A percentile compares a stretch with the other conserved stretches of the same genome.
phyloP scores from a whole-genome alignment of 2,888 invertebrate species.

The Calliphora vomitoria region DNA sequence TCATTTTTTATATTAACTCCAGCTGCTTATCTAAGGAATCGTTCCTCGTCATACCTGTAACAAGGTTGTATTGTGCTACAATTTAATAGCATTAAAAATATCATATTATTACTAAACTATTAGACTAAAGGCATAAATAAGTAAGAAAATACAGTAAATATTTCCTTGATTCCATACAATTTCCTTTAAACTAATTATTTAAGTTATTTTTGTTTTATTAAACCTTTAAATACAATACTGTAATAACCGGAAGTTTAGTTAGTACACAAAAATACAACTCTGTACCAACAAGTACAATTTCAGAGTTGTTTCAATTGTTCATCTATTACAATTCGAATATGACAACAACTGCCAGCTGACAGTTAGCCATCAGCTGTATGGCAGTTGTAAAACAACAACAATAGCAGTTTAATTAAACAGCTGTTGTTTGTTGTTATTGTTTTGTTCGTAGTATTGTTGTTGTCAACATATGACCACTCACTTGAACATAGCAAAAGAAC shows the following conservation, averaged over 20 bases:
- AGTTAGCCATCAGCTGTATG: slow-evolving; percentile 24
- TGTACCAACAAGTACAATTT: neutral
- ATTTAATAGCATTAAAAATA: neutral
- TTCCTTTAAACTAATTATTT: neutral
- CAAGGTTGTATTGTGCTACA: slow-evolving; percentile 17
- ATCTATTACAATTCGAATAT: slow-evolving; percentile 70
- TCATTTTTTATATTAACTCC: too few relatives aligned
- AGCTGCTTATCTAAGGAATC: neutral
- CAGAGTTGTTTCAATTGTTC: neutral
- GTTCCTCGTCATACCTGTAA: neutral
- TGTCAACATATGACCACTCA: slow-evolving; percentile 51
- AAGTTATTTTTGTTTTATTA: neutral
- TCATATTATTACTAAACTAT: neutral
- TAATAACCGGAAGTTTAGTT: slow-evolving; percentile 46
- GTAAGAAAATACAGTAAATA: neutral
- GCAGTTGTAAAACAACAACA: slow-evolving; percentile 24
- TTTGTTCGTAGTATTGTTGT: slow-evolving; percentile 9
- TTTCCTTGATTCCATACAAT: neutral
- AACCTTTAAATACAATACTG: slow-evolving; percentile 35
- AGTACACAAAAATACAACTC: slow-evolving; percentile 22
- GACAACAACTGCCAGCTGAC: slow-evolving; percentile 1
- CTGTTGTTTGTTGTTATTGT: slow-evolving; percentile 58
- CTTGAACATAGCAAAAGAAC: neutral
- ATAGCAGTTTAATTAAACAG: neutral
- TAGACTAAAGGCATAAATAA: neutral